Evolutionary conservation across 2,797 vertebrate species (phyloP).

Genomic region (Paramormyrops hopkinsi): DNA sequence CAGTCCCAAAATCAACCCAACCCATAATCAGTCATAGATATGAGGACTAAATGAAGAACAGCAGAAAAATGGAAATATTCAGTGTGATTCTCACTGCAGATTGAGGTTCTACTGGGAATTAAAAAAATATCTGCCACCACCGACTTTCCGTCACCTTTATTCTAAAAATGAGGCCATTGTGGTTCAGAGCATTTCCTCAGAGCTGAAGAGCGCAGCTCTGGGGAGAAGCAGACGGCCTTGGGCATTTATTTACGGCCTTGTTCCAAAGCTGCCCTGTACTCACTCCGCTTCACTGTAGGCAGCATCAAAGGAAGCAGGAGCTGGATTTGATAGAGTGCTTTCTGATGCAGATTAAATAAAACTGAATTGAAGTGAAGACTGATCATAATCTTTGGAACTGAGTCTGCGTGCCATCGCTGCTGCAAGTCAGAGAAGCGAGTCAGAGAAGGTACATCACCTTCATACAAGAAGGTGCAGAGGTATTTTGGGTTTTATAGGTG

Average conservation of each 20-base stretch:
- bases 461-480: background rate
- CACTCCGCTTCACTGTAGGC: background rate
- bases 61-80: background rate
- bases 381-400: background rate
- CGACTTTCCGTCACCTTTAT: background rate
- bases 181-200: constrained; percentile 2
- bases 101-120: background rate
- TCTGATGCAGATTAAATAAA: background rate
- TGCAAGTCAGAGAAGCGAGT: background rate
- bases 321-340: background rate
- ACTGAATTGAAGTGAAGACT: background rate
- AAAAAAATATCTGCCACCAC: background rate
- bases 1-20: background rate
- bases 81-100: background rate
- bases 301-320: background rate
- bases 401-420: background rate
- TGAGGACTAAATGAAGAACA: background rate
- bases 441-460: background rate
- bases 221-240: background rate
- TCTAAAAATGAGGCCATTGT: background rate
- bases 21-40: background rate
- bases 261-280: background rate
- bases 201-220: background rate
- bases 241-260: background rate
- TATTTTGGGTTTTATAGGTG: background rate